Evolutionary conservation across 2,797 vertebrate genomes (phyloP), one percentile per base, ranked within the genome.

Genomic region (Myotis planiceps): DNA sequence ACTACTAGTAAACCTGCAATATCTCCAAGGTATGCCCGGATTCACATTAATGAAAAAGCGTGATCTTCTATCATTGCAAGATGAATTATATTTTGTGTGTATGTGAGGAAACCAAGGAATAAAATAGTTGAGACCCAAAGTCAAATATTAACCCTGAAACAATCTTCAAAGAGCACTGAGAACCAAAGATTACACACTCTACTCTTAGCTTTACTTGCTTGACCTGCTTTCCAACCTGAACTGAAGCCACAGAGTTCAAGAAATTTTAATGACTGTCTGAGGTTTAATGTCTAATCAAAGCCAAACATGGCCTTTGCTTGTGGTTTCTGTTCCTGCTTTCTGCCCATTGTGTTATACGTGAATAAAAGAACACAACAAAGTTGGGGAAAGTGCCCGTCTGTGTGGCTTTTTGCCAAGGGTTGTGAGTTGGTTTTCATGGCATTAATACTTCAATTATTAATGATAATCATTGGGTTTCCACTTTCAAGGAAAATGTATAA

Each of bases 141-240:
- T 97, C 93, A 97, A 97, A 96, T 51, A 93, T 97, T 97, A 96
- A 95, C 84, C 75, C 42, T 29, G 45, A 81, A 37, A 49, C 71
- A 66, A 84, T 80, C 95, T 96, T 88, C 90, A 72, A 58, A 81
- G 58, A 34, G 37, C 34, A 2, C 27, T 60, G 76, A 95, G 84
- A 96, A 96, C 94, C 92, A 82, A 84, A 92, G 78, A 29, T 25
- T 9, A 19, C 4, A 6, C 6, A 5, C 81, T 75, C 39, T 63
- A 6, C 39, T 21, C 60, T 92, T 23, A 14, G 76, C 6, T 14
- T 23, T 13, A 71, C 94, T 71, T 90, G 94, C 81, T 34, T 71
- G 91, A 95, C 95, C 72, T 68, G 93, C 94, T 96, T 71, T 85
- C 90, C 78, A 72, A 34, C 74, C 88, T 88, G 94, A 88, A 79